A percentile compares a stretch with the other conserved stretches of the same genome.
Evolutionary conservation across 2,797 vertebrate genomes (phyloP).

Genomic region (Sebastes trivittatus): DNA sequence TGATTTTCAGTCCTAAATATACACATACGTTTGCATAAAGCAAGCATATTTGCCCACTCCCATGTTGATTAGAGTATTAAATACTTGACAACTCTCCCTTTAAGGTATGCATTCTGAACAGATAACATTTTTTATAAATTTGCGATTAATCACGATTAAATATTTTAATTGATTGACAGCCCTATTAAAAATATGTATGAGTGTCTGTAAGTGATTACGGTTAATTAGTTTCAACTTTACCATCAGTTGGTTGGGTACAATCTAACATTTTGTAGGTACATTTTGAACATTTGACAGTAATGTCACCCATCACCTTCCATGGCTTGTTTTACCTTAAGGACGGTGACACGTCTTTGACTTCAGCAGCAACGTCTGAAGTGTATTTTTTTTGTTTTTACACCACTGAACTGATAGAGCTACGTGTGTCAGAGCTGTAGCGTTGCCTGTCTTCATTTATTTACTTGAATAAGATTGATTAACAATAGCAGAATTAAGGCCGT

Average conservation of each 20-base stretch:
- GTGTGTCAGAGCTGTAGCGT: background rate
- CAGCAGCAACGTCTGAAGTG: accelerated
- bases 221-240: background rate
- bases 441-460: background rate
- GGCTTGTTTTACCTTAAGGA: background rate
- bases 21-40: no score
- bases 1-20: no score
- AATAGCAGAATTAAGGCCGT: background rate
- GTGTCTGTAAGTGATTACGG: background rate
- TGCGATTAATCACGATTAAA: no score
- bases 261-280: background rate
- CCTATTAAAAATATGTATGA: no score
- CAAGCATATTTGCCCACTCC: no score
- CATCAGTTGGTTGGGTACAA: background rate
- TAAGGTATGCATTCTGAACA: no score
- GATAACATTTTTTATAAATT: no score
- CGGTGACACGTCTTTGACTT: accelerated
- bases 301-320: background rate
- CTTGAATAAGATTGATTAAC: background rate
- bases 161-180: no score
- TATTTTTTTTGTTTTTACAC: no score
- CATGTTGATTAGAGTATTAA: no score
- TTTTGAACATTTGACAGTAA: background rate
- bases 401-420: no score
- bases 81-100: no score